phyloP scores from a whole-genome alignment of 2,797 vertebrate genomes.

The Manis crassicaudata region DNA sequence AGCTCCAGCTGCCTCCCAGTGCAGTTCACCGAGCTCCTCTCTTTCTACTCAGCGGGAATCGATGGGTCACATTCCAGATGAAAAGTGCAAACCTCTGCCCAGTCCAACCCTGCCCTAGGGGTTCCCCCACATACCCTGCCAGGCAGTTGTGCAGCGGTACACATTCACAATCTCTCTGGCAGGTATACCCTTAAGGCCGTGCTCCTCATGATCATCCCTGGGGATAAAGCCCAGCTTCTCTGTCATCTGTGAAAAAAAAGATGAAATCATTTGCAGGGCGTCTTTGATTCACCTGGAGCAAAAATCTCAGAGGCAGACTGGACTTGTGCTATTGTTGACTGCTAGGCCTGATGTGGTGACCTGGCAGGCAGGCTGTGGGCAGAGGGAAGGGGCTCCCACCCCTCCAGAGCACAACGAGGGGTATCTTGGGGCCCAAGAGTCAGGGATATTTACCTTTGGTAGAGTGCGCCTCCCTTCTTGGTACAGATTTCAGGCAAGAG shows the following conservation, averaged over 20 bases:
- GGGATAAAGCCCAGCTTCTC: not conserved
- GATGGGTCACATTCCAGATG: not conserved
- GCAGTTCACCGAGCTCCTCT: not conserved
- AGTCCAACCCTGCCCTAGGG: not conserved
- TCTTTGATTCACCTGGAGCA: conserved; percentile 10
- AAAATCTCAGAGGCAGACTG: not conserved
- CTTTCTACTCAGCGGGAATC: not conserved
- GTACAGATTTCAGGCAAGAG: not conserved
- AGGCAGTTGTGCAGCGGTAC: not conserved
- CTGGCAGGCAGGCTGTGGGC: not conserved
- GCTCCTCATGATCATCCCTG: not conserved
- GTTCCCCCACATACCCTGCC: not conserved
- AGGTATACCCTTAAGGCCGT: not conserved
- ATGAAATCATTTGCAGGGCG: not conserved
- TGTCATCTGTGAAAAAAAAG: not conserved
- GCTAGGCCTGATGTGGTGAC: not conserved
- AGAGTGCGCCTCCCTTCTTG: conserved; percentile 1
- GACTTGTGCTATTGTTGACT: not conserved
- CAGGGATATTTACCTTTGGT: conserved; percentile 18
- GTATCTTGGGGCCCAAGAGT: not conserved
- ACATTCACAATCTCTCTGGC: not conserved
- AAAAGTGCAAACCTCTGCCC: not conserved
- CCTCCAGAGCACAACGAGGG: not conserved
- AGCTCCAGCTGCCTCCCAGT: not conserved
- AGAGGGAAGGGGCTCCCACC: not conserved